Percentiles rank a stretch among this genome's conserved stretches.
Evolutionary conservation across 2,113 vertebrate genomes (phyloP).

Genomic region (Odontophorus gujanensis): DNA sequence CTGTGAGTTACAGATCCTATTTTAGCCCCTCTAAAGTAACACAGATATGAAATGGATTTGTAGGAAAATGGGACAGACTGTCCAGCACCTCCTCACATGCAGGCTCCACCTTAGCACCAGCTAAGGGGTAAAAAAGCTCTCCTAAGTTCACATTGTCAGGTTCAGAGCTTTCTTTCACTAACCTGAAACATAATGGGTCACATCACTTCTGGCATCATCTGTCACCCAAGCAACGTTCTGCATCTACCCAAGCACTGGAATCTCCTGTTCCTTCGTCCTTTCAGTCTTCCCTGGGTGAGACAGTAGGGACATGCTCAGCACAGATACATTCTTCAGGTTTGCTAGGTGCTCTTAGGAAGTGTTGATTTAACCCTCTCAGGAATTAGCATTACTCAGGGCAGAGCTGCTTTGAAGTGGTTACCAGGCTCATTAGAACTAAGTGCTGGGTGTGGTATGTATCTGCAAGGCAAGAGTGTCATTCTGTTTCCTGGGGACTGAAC

Average conservation of each 20-base stretch:
- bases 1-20: neutral
- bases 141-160: neutral
- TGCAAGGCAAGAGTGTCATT: conserved; percentile 34
- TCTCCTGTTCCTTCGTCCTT: neutral
- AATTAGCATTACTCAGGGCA: conserved; percentile 28
- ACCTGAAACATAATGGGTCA: neutral
- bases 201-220: neutral
- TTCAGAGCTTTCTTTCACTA: neutral
- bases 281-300: neutral
- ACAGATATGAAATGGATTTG: neutral
- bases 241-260: neutral
- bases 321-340: neutral
- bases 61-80: neutral
- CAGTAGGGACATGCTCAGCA: neutral
- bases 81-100: neutral
- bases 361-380: conserved; percentile 54
- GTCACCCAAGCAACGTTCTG: neutral
- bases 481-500: conserved; percentile 39
- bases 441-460: conserved; percentile 36
- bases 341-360: neutral
- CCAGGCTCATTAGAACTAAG: conserved; percentile 6
- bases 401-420: conserved; percentile 67
- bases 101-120: rapidly evolving
- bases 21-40: neutral
- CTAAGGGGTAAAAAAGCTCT: neutral